Evolutionary conservation across 1,140 invertebrate species (phyloP).

Genomic region (Drosophila pectinifera): DNA sequence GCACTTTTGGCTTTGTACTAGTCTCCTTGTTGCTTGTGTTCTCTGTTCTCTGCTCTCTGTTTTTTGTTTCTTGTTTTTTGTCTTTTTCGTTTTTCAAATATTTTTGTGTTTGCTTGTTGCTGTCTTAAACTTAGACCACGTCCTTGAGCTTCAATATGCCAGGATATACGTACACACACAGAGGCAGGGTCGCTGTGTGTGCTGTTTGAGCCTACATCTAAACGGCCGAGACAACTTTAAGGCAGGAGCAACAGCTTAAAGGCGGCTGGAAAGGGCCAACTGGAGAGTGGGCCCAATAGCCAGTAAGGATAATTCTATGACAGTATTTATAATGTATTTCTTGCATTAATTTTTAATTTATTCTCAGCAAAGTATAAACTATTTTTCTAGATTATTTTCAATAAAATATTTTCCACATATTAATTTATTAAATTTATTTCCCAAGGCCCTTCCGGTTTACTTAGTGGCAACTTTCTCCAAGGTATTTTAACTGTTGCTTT

Average conservation of each 20-base stretch:
- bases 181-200: conserved; percentile 15
- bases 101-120: conserved; percentile 31
- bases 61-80: too few species aligned
- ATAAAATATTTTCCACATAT: too few species aligned
- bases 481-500: neutral
- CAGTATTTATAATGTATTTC: too few species aligned
- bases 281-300: too few species aligned
- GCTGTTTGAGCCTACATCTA: conserved; percentile 30
- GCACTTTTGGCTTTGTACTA: conserved; percentile 45
- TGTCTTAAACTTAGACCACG: conserved; percentile 61
- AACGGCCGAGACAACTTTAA: conserved; percentile 49
- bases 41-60: neutral
- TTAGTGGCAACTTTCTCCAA: too few species aligned
- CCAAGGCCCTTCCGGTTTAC: too few species aligned
- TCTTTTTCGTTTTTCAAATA: conserved; percentile 25
- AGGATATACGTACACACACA: conserved; percentile 9
- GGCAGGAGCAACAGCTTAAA: conserved; percentile 42
- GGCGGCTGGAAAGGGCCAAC: neutral
- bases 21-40: conserved; percentile 27
- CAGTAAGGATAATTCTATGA: too few species aligned
- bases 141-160: conserved; percentile 74
- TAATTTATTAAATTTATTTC: too few species aligned
- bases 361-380: too few species aligned
- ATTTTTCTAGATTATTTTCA: too few species aligned
- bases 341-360: too few species aligned